Percentiles rank a stretch among this genome's conserved stretches.
Conservation (phyloP, 2,888 invertebrate species). For the Drosophila falleni region DNA sequence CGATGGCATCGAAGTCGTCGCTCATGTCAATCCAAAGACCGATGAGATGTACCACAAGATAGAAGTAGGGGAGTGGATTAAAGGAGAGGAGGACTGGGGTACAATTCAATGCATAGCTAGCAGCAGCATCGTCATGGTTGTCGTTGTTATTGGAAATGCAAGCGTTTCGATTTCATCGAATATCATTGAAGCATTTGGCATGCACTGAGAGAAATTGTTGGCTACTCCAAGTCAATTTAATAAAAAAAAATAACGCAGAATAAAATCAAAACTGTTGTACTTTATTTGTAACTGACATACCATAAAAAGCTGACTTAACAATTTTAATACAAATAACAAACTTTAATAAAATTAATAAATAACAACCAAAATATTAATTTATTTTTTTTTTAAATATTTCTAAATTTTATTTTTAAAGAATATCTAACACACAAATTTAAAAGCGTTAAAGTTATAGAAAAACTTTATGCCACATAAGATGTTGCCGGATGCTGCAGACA, state of each 20-base stretch:
- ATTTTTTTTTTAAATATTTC: too few species aligned
- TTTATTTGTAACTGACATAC: too few species aligned
- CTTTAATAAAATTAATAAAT: neutral
- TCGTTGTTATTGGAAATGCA: constrained; percentile 23
- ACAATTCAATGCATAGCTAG: constrained; percentile 29
- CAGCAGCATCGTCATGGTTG: constrained; percentile 13
- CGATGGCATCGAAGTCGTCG: constrained; percentile 54
- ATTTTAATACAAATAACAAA: too few species aligned
- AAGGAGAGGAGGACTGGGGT: neutral
- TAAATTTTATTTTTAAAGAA: too few species aligned
- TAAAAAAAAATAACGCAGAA: neutral
- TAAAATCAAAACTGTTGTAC: too few species aligned
- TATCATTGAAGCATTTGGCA: constrained; percentile 47
- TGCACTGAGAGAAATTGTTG: constrained; percentile 52
- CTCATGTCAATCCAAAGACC: constrained; percentile 63
- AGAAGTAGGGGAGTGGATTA: neutral
- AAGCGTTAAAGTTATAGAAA: neutral
- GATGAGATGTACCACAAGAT: constrained; percentile 44
- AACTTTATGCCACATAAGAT: constrained; percentile 36
- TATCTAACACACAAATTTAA: neutral
- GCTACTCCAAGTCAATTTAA: neutral
- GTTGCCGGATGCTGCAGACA: constrained; percentile 29
- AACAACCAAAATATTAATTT: too few species aligned
- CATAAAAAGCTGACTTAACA: neutral
- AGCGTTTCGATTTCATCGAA: constrained; percentile 69